phyloP scores from a whole-genome alignment of 2,113 vertebrate genomes.

The Cheirogaleus medius region DNA sequence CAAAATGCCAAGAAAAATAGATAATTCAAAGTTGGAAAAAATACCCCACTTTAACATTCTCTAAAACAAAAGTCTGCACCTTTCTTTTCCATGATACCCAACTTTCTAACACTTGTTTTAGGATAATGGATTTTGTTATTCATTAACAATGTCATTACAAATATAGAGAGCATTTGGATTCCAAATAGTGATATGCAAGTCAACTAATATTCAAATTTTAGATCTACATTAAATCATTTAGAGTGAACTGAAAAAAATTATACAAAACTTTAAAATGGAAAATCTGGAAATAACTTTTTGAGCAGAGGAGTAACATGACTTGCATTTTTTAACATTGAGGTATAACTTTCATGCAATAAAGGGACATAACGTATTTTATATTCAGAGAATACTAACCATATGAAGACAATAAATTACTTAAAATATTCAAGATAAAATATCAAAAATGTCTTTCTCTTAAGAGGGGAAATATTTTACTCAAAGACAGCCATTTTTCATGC shows the following conservation, averaged over 20 bases:
- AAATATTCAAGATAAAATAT: conserved; percentile 38
- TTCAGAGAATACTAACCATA: conserved; percentile 19
- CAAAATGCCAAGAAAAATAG: not conserved
- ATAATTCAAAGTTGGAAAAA: not conserved
- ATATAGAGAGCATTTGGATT: not conserved
- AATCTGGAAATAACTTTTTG: not conserved
- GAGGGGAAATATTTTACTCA: conserved; percentile 59
- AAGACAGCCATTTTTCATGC: conserved; percentile 56
- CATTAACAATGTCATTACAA: not conserved
- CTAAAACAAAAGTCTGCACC: not conserved
- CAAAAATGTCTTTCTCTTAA: not conserved
- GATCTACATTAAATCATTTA: not conserved
- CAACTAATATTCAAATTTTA: conserved; percentile 52
- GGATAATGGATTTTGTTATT: not conserved
- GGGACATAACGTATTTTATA: not conserved
- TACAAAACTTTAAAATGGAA: conserved; percentile 1
- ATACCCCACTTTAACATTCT: not conserved
- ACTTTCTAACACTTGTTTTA: not conserved
- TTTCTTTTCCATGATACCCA: not conserved
- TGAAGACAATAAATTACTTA: conserved; percentile 36
- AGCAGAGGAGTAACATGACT: not conserved
- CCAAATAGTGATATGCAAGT: conserved; percentile 15
- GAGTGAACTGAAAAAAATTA: conserved; percentile 21
- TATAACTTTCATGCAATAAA: conserved; percentile 1
- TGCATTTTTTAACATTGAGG: not conserved